Base-by-base conservation (phyloP, 2,888 invertebrate genomes). In the Poecilus cupreus region DNA sequence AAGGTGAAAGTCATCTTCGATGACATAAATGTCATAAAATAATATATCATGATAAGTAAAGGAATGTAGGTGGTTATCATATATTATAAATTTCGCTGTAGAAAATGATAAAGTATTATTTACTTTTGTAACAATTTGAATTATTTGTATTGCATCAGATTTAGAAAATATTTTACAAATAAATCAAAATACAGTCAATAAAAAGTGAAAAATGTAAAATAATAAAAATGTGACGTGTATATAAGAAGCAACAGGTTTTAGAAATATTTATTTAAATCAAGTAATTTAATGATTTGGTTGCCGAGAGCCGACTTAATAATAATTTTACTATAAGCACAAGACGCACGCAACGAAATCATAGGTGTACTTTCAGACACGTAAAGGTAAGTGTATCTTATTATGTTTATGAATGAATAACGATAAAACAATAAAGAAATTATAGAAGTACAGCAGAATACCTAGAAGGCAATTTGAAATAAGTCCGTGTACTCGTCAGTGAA, bases 161-260 rank as follows among this genome's bases (percentile, higher is more conserved):
- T 22, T 60, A 60, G 54, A 60, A 60, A 60, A 60, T 60, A 60
- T 60, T 60, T 60, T 13, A 4, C 3, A 60, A 60, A 26, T 60
- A 60, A 60, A 60, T 60, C 10, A 60, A 57, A 54, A 60, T 60
- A 13, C 24, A 26, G 13, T 60, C 60, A 60, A 60, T 60, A 13
- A 26, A 60, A 13, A 22, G 11, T 0, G n/a, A 20, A 60, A 60
- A 24, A 60, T 24, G 22, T 16, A 22, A 54, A 54, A 54, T 54
- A 18, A 18, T 18, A 49, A 49, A 32, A 32, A 32, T 43, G n/a
- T 11, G 8, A 43, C 11, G n/a, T 43, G 43, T 13, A 3, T 13
- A 43, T 43, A 43, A 32, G 43, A n/a, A 43, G 43, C 43, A 43
- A 43, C 43, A 43, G 43, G 43, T 43, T 43, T 43, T 3, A 13